phyloP scores from a whole-genome alignment of 92 coral and sea anemone genomes.

The Anthopleura xanthogrammica region DNA sequence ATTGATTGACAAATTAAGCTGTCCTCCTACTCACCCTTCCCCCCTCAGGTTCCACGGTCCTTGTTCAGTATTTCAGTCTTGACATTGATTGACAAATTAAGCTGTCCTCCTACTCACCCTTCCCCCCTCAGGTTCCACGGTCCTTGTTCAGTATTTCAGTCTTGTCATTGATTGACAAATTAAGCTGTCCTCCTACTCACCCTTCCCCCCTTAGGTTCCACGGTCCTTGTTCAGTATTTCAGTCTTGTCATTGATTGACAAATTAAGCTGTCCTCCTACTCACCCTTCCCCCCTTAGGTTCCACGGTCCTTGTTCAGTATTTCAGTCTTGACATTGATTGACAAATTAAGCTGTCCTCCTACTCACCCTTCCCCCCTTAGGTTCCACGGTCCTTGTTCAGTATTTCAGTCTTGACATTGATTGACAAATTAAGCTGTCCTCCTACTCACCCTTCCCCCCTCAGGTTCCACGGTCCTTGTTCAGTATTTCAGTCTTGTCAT shows the following conservation, averaged over 20 bases:
- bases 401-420: no score
- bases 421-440: neutral
- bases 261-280: no score
- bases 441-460: neutral
- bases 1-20: no score
- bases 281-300: no score
- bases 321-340: no score
- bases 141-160: no score
- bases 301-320: no score
- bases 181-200: neutral
- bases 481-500: neutral
- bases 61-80: neutral
- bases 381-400: neutral
- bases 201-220: neutral
- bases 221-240: neutral
- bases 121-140: no score
- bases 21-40: neutral
- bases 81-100: no score
- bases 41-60: neutral
- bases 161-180: no score
- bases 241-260: no score
- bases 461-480: neutral
- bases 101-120: no score
- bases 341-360: neutral
- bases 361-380: neutral